Base-by-base conservation (phyloP, 2,888 invertebrate species). In the Cybosia mesomella region DNA sequence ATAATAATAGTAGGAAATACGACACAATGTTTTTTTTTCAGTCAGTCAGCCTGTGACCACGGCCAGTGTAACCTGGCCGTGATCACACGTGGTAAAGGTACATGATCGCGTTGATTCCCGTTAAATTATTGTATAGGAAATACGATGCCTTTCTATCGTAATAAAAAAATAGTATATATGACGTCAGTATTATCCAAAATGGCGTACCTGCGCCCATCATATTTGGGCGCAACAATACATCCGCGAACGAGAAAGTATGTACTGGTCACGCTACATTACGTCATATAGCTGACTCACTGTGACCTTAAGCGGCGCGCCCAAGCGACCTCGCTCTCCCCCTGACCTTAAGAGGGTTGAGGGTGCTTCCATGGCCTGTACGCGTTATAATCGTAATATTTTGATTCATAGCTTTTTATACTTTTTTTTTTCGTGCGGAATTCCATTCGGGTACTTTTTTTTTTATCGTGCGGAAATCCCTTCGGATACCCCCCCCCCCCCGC, bases 251-350 rank as follows among this genome's bases (percentile, higher is more conserved):
- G 63, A 63, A 63, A 63, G 63, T 54, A 11, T 10, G 5, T 21
- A 13, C 21, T 13, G 34, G 34, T 55, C 36, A 63, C 54, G 34
- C 32, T 54, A 7, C 8, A 15, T 63, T 55, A 34, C 63, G 63
- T 63, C 55, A 63, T 21, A 8, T 7, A 22, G 11, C 24, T 63
- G 63, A 63, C 22, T 63, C 54, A 63, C 21, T 21, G 36, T 34
- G 32, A 63, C 63, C 54, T 54, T 54, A n/a, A 28, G 39, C 4
- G 36, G 7, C 54, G 34, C 54, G n/a, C 54, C 54, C 34, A 9
- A 1, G 15, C 55, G 54, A 53, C 63, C 63, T 63, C 54, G 54
- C 54, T 0, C 54, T 18, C 62, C 62, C 53, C 21, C 54, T 34
- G 54, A 32, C 63, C 63, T 63, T 36, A 11, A 1, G 28, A 15